Evolutionary conservation across 2,797 vertebrate species (phyloP).

Genomic region (Meriones psammophilus): DNA sequence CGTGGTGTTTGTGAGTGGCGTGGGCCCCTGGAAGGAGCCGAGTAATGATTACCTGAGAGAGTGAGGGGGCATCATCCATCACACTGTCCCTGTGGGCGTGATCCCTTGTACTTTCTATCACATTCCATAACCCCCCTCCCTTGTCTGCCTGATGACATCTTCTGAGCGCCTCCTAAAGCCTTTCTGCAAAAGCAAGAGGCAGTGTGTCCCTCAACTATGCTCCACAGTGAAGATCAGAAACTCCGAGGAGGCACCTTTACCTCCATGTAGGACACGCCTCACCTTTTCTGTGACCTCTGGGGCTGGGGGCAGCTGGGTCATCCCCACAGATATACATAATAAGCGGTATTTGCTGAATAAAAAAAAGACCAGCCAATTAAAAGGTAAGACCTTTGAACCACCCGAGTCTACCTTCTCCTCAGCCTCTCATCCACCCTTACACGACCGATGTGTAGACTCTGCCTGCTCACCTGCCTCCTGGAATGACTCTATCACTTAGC

Average conservation of each 20-base stretch:
- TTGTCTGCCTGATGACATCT: background rate
- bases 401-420: background rate
- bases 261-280: background rate
- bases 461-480: background rate
- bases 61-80: background rate
- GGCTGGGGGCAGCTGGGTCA: background rate
- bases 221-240: background rate
- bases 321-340: background rate
- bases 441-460: background rate
- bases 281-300: background rate
- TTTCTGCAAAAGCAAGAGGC: background rate
- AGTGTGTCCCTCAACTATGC: background rate
- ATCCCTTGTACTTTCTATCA: background rate
- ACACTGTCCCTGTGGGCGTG: background rate
- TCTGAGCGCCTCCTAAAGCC: background rate
- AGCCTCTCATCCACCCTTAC: background rate
- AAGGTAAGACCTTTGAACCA: background rate
- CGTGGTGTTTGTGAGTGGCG: background rate
- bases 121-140: background rate
- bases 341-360: background rate
- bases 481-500: background rate
- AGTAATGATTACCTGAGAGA: background rate
- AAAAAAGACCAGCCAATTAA: background rate
- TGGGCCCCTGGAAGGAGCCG: background rate
- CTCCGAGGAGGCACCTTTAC: background rate